Evolutionary conservation across 2,113 vertebrate genomes (phyloP), one percentile per base, ranked within the genome.

Genomic region (Corythaeola cristata): DNA sequence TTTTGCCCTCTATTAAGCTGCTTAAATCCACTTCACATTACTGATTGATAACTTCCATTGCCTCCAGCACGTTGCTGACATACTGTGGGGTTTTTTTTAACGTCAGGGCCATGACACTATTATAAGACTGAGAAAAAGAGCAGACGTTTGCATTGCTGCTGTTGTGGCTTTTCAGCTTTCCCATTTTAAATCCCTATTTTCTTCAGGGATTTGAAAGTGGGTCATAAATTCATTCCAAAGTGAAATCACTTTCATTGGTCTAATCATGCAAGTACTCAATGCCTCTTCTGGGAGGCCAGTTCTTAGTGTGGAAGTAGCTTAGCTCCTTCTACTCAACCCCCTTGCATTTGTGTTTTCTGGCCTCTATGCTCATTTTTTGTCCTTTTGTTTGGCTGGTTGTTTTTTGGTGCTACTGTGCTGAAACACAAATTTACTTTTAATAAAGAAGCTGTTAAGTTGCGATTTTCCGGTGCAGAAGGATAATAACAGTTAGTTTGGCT

Each of bases 191-290:
- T 94, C 90, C 59, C 45, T 85, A 39, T 94, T 96, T 97, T 96
- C 96, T 97, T 97, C 92, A 93, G 96, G 89, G 96, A 97, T 96
- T 97, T 97, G 92, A 96, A 96, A 97, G 85, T 97, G 90, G 97
- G 95, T 97, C 90, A 97, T 93, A 97, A 97, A 97, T 95, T 97
- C 80, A 92, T 96, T 96, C 84, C 73, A 93, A 93, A 96, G 90
- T 85, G 84, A 97, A 96, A 96, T 95, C 90, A 89, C 84, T 97
- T 97, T 97, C 92, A 92, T 93, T 97, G 94, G 89, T 88, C 86
- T 96, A 96, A 96, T 95, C 93, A 95, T 78, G 91, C 83, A 92
- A 91, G 84, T 81, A 80, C 78, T 91, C 87, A 88, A 69, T 85
- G 88, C 90, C 91, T 93, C 84, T 91, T 89, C 87, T 94, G 91